phyloP scores from a whole-genome alignment of 2,888 invertebrate genomes.

The Polyploca ridens region DNA sequence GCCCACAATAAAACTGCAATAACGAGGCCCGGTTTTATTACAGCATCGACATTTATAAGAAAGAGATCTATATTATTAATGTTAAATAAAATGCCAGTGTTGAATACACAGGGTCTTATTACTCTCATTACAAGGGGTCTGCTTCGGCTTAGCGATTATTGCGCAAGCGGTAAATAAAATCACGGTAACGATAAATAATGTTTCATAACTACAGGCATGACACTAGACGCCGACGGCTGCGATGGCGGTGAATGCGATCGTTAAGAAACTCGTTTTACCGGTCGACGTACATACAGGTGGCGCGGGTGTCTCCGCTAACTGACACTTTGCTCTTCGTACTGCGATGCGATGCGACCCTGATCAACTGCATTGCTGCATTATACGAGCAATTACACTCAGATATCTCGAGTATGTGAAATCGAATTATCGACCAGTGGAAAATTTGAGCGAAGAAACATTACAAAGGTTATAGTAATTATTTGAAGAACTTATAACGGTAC shows the following conservation, averaged over 20 bases:
- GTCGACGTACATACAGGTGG: conserved; percentile 70
- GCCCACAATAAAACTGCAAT: conserved; percentile 16
- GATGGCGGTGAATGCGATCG: conserved; percentile 32
- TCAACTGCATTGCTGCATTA: conserved; percentile 47
- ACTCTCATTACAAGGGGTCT: conserved; percentile 30
- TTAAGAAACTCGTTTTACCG: conserved; percentile 61
- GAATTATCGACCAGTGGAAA: conserved; percentile 30
- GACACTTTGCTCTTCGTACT: conserved; percentile 42
- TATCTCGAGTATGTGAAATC: conserved; percentile 34
- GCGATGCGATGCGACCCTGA: conserved; percentile 54
- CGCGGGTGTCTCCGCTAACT: conserved; percentile 42
- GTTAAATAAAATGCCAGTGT: conserved; percentile 28
- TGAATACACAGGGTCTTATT: conserved; percentile 24
- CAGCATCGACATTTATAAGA: conserved; percentile 14
- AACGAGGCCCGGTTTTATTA: conserved; percentile 19
- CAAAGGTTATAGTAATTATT: conserved; percentile 43
- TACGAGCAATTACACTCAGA: conserved; percentile 38
- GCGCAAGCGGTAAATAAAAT: conserved; percentile 71
- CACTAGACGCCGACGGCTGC: conserved; percentile 46
- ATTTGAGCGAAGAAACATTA: conserved; percentile 36
- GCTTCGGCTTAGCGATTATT: conserved; percentile 50
- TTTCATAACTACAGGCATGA: conserved; percentile 66
- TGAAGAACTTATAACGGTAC: conserved; percentile 28
- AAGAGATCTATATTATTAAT: conserved; percentile 23
- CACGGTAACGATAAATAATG: conserved; percentile 63